Base-by-base conservation (phyloP, 2,888 invertebrate species). In the Amiota minor region DNA sequence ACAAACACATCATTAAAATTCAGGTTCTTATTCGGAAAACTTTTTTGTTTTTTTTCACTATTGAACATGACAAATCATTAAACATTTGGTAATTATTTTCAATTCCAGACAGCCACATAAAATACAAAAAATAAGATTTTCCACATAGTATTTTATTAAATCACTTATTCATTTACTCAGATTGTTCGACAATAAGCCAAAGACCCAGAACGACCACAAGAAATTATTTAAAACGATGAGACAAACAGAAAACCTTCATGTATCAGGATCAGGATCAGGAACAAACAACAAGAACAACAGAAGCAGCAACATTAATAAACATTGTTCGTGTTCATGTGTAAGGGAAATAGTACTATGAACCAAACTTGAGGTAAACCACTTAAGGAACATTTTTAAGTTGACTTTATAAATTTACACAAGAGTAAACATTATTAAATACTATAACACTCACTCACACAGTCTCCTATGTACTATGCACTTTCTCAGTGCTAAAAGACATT, bases 291-390 rank as follows among this genome's bases (percentile, higher is more conserved):
- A 59, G 20, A 59, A n/a, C n/a, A 16, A 59, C 59, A 59, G 12
- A 18, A 14, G 3, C 18, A 18, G 6, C 18, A 11, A 65, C 4
- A 65, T 16, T 6, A n/a, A 16, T 18, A n/a, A 9, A 65, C 49
- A 16, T 11, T 18, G 20, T 18, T 12, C 18, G 20, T 12, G 12
- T 12, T 6, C 1, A 59, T n/a, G 18, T n/a, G 9, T 35, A n/a
- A 65, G 23, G 45, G 8, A 35, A n/a, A 11, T 20, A n/a, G n/a
- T n/a, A n/a, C 46, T 45, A n/a, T 20, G 47, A 65, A 47, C 65
- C 46, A 16, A 65, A 65, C 65, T 65, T 65, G 65, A 65, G 65
- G 65, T 65, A 65, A 65, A 65, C 65, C 65, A 65, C 47, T 65
- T 65, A 65, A 20, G 53, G 16, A 47, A 65, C 16, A 65, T 65